phyloP scores from a whole-genome alignment of 2,113 vertebrate species.

The Ictidomys tridecemlineatus region DNA sequence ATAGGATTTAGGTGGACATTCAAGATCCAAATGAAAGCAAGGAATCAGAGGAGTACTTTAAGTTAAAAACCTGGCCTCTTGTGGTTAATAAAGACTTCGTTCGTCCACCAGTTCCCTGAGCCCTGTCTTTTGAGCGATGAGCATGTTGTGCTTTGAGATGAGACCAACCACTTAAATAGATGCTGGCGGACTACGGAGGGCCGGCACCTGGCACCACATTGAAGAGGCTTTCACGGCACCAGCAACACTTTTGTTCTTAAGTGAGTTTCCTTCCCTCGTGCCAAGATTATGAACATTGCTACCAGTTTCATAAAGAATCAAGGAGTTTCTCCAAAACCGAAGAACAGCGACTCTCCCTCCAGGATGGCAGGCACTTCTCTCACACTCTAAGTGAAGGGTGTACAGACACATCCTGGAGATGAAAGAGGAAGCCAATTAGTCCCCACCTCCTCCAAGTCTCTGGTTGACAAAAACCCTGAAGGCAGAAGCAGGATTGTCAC shows the following conservation, averaged over 20 bases:
- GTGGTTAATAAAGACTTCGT: slow-evolving; percentile 71
- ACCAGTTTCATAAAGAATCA: slow-evolving; percentile 84
- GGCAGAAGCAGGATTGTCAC: not conserved
- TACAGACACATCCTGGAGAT: not conserved
- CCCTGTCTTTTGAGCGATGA: slow-evolving; percentile 82
- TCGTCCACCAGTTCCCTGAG: slow-evolving; percentile 72
- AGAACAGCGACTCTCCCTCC: not conserved
- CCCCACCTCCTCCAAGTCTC: not conserved
- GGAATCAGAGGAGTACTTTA: accelerated
- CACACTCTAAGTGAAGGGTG: not conserved
- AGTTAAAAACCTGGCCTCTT: slow-evolving; percentile 62
- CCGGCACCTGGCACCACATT: slow-evolving; percentile 85
- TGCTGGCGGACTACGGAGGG: slow-evolving; percentile 86
- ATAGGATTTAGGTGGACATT: not conserved
- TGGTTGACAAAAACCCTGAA: not conserved
- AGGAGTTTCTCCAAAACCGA: not conserved
- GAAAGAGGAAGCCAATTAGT: not conserved
- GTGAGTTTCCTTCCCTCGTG: slow-evolving; percentile 79
- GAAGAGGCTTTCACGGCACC: slow-evolving; percentile 88
- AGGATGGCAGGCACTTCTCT: not conserved
- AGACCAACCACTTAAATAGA: slow-evolving; percentile 75
- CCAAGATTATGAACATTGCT: slow-evolving; percentile 79
- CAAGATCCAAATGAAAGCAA: slow-evolving; percentile 1
- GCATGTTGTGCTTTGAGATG: slow-evolving; percentile 90
- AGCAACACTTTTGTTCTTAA: slow-evolving; percentile 70